Evolutionary conservation across 2,888 invertebrate genomes (phyloP), one percentile per base, ranked within the genome.

Genomic region (Dascillus cervinus): DNA sequence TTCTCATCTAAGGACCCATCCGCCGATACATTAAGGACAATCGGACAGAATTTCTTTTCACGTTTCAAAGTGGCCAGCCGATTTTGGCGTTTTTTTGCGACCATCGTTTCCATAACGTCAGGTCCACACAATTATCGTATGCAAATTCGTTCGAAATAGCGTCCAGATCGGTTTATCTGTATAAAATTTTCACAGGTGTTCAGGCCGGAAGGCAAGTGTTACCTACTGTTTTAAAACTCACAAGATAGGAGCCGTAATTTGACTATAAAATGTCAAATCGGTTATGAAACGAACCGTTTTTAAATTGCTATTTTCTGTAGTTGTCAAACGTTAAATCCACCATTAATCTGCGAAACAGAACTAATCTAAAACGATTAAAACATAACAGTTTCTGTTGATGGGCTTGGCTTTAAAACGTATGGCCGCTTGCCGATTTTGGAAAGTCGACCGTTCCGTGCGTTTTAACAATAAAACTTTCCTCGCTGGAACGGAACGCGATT

Each of bases 1-100:
- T 43, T 47, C 43, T 42, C 40, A 37, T 34, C 33, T 29, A 29
- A 32, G 13, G 22, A n/a, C n/a, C n/a, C n/a, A n/a, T n/a, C n/a
- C n/a, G n/a, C n/a, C n/a, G n/a, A n/a, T n/a, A n/a, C n/a, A n/a
- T n/a, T n/a, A n/a, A n/a, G 31, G 25, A 27, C 32, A 33, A 32
- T 37, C 33, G 4, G 4, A 6, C 22, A 10, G 10, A 22, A 4
- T 8, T 4, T 22, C 11, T 23, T 23, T 23, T 20, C 10, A 10
- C n/a, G 9, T 9, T 20, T 10, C 21, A 20, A 20, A 20, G n/a
- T n/a, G n/a, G n/a, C n/a, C n/a, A n/a, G n/a, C n/a, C n/a, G n/a
- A n/a, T n/a, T n/a, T n/a, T n/a, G n/a, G n/a, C n/a, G n/a, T n/a
- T n/a, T n/a, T n/a, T n/a, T n/a, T n/a, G n/a, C n/a, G n/a, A n/a